Evolutionary conservation across 1,140 invertebrate genomes (phyloP).

Genomic region (Caenorhabditis latens): DNA sequence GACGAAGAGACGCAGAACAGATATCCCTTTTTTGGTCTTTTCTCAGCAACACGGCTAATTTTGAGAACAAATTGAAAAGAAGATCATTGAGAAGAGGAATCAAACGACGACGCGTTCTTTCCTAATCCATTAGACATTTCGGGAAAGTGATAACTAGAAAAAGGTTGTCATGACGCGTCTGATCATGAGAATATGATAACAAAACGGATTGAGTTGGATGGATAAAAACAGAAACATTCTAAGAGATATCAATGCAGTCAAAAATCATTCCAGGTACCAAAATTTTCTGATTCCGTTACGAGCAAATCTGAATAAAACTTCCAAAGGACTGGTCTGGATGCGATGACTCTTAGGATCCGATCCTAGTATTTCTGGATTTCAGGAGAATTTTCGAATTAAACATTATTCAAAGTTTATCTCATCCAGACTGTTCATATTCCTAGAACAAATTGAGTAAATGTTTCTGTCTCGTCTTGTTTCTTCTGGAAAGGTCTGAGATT

Average conservation of each 20-base stretch:
- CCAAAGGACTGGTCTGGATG: background rate
- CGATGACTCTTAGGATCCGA: background rate
- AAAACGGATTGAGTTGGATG: conserved; percentile 5
- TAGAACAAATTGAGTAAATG: background rate
- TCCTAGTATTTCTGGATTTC: too few species aligned
- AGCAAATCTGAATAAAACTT: background rate
- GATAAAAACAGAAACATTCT: background rate
- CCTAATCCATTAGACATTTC: conserved; percentile 38
- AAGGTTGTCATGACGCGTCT: conserved; percentile 11
- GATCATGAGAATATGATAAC: background rate
- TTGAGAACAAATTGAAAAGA: background rate
- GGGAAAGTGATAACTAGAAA: conserved; percentile 30
- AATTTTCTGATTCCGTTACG: background rate
- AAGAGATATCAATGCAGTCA: background rate
- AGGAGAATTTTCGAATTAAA: too few species aligned
- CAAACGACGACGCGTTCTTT: conserved; percentile 19
- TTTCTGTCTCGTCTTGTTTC: background rate
- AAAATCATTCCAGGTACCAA: background rate
- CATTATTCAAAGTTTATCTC: too few species aligned
- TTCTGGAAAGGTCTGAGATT: background rate
- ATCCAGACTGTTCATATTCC: too few species aligned
- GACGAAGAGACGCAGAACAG: conserved; percentile 10
- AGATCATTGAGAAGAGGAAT: background rate
- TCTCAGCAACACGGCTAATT: conserved; percentile 9
- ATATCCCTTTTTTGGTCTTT: conserved; percentile 3